These are phyloP conservation scores for Drosophila mimetica DNA, from an alignment of 2,888 invertebrate genomes.

Conservation along the genomic window DNA sequence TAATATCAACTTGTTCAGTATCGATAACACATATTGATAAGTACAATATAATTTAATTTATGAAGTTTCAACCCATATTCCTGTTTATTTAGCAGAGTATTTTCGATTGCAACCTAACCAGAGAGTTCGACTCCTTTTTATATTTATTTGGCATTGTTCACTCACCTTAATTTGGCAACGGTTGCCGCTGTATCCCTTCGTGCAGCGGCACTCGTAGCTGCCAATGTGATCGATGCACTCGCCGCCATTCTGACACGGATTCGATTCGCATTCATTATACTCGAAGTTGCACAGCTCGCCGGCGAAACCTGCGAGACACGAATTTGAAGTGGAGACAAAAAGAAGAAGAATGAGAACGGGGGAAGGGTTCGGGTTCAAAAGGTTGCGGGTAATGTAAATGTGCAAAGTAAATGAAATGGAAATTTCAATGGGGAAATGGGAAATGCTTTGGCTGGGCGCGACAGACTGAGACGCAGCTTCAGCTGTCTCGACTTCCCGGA, in stretches of 20 bases:
- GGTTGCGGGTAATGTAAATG: constrained; percentile 68
- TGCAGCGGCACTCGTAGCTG: constrained; percentile 88
- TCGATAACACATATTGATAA: too few relatives aligned
- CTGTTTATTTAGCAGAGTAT: not conserved
- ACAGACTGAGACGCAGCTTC: constrained; percentile 12
- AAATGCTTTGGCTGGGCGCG: constrained; percentile 19
- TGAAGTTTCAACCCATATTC: not conserved
- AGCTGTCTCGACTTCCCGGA: constrained; percentile 20
- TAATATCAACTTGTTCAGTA: too few relatives aligned
- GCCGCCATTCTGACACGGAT: constrained; percentile 90
- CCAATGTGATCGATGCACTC: constrained; percentile 90
- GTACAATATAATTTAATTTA: too few relatives aligned
- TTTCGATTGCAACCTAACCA: not conserved
- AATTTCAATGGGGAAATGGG: constrained; percentile 62
- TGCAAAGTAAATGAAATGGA: constrained; percentile 79
- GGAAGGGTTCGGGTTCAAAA: constrained; percentile 11
- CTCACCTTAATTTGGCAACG: constrained; percentile 90
- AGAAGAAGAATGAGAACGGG: not conserved
- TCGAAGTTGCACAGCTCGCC: constrained; percentile 90
- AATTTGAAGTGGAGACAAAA: constrained; percentile 1
- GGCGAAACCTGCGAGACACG: constrained; percentile 86
- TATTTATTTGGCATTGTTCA: constrained; percentile 30
- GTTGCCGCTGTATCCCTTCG: constrained; percentile 89
- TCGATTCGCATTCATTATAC: constrained; percentile 91
- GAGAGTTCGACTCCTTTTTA: not conserved